A percentile compares a stretch with the other conserved stretches of the same genome.
phyloP scores from a whole-genome alignment of 1,140 invertebrate genomes.

The Cotesia typhae region DNA sequence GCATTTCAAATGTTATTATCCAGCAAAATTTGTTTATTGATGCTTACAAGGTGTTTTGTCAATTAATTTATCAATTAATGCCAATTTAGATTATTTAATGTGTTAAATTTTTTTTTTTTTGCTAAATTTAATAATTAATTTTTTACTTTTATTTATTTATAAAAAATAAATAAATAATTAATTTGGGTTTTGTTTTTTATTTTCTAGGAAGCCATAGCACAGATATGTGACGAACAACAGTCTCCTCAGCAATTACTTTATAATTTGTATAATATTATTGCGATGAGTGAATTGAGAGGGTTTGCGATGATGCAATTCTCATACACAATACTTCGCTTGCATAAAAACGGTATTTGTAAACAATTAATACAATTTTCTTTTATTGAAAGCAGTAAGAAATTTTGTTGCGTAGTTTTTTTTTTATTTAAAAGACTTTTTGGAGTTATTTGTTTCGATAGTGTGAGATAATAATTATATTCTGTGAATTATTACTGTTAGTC shows the following conservation, averaged over 20 bases:
- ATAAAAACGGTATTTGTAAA: constrained; percentile 72
- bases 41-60: constrained; percentile 69
- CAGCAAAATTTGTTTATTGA: constrained; percentile 71
- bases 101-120: neutral
- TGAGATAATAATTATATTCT: neutral
- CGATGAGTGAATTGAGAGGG: constrained; percentile 83
- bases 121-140: neutral
- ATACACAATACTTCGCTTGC: constrained; percentile 80
- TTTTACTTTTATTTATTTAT: constrained; percentile 6
- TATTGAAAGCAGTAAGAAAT: constrained; percentile 1
- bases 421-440: neutral
- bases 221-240: constrained; percentile 76
- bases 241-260: constrained; percentile 83
- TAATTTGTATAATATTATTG: constrained; percentile 81
- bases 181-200: constrained; percentile 20
- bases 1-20: constrained; percentile 66
- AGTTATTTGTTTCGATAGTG: too few relatives aligned
- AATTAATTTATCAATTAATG: constrained; percentile 9
- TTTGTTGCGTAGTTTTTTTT: neutral
- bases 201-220: constrained; percentile 71
- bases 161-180: too few relatives aligned
- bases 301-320: constrained; percentile 89
- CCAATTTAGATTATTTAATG: neutral
- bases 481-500: neutral
- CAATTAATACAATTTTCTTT: neutral